Conservation (phyloP, 2,888 invertebrate species). For the Prionchulus punctatus region DNA sequence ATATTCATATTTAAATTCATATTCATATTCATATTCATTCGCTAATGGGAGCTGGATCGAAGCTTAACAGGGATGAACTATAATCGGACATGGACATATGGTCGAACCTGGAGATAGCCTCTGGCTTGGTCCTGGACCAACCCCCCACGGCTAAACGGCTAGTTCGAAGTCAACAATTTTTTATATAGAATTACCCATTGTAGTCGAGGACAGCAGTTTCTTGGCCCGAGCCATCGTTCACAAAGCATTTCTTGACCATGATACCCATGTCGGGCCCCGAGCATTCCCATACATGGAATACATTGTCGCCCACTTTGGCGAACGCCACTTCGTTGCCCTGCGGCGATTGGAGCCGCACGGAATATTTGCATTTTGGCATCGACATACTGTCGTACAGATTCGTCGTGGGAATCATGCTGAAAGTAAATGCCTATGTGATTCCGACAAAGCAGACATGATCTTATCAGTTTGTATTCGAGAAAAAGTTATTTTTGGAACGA, state of each 20-base stretch:
- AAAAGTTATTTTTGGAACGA: not conserved
- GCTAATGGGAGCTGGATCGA: not conserved
- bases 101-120: not conserved
- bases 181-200: constrained; percentile 17
- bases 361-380: constrained; percentile 29
- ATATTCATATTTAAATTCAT: not conserved
- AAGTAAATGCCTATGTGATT: too few relatives aligned
- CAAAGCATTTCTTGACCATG: constrained; percentile 27
- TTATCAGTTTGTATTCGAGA: too few relatives aligned
- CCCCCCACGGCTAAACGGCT: too few relatives aligned
- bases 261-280: constrained; percentile 27
- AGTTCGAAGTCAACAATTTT: constrained; percentile 3
- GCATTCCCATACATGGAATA: constrained; percentile 29
- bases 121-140: too few relatives aligned
- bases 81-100: not conserved
- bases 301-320: constrained; percentile 27
- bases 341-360: constrained; percentile 20
- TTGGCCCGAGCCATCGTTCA: constrained; percentile 28
- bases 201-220: constrained; percentile 26
- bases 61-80: not conserved
- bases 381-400: constrained; percentile 24
- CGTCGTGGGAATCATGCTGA: constrained; percentile 25
- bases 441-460: not conserved
- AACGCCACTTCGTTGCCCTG: constrained; percentile 24
- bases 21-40: not conserved